Evolutionary conservation across 1,140 invertebrate species (phyloP).

Genomic region (Pygmarrhopalites habei): DNA sequence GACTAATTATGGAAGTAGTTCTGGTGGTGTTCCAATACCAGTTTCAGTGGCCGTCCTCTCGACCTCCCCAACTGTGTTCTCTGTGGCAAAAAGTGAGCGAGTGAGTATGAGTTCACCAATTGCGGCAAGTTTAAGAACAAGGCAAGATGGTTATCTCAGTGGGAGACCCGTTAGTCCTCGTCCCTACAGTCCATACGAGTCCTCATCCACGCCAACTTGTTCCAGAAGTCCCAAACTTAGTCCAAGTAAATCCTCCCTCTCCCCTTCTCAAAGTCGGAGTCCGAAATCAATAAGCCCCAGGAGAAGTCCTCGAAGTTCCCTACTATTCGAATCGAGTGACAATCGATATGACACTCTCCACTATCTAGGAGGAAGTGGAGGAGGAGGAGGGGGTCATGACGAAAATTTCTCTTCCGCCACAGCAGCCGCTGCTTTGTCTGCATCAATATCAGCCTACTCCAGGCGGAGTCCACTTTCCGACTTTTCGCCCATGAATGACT

Average conservation of each 20-base stretch:
- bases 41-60: constrained; percentile 42
- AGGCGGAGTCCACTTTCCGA: constrained; percentile 30
- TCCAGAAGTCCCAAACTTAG: not conserved
- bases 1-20: not conserved
- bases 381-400: not conserved
- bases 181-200: constrained; percentile 16
- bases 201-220: not conserved
- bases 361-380: not conserved
- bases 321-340: not conserved
- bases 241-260: not conserved
- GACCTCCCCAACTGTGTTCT: constrained; percentile 48
- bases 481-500: constrained; percentile 34
- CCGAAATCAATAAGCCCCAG: constrained; percentile 11
- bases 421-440: too few relatives aligned
- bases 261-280: not conserved
- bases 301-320: constrained; percentile 9
- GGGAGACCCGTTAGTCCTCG: constrained; percentile 27
- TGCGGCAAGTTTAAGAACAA: constrained; percentile 48
- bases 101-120: constrained; percentile 50
- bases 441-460: not conserved
- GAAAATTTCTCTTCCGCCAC: too few relatives aligned
- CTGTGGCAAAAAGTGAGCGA: constrained; percentile 47
- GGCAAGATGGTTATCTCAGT: constrained; percentile 56
- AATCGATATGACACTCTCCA: too few relatives aligned
- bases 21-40: not conserved